These are phyloP conservation scores for Cirrhinus molitorella DNA, from an alignment of 2,797 vertebrate species.

Conservation along the genomic window DNA sequence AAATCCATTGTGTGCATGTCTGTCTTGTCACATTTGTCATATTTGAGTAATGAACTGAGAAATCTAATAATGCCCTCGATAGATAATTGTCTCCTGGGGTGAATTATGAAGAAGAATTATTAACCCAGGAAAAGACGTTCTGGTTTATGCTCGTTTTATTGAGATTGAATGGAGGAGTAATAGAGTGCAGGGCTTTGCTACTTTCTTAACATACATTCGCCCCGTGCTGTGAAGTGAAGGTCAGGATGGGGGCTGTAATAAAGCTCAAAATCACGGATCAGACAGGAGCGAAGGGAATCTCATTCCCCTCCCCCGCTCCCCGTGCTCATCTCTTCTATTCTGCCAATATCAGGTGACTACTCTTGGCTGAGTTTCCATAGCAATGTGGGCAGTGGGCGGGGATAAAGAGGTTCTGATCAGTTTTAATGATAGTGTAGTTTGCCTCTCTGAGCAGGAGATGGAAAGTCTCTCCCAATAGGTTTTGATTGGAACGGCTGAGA, in stretches of 20 bases:
- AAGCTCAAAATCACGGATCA: slow-evolving; percentile 47
- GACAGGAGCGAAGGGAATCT: slow-evolving; percentile 19
- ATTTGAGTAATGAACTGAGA: slow-evolving; percentile 52
- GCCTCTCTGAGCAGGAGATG: slow-evolving; percentile 44
- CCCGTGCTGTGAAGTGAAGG: slow-evolving; percentile 47
- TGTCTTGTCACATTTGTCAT: slow-evolving; percentile 47
- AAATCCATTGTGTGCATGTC: slow-evolving; percentile 14
- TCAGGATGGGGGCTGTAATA: slow-evolving; percentile 41
- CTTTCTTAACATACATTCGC: slow-evolving; percentile 26
- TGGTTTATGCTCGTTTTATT: slow-evolving; percentile 42
- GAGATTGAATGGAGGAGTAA: slow-evolving; percentile 37
- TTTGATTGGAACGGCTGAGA: slow-evolving; percentile 36
- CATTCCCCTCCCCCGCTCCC: slow-evolving; percentile 28
- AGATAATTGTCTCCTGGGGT: slow-evolving; percentile 54
- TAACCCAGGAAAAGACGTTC: slow-evolving; percentile 36
- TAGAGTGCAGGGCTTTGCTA: slow-evolving; percentile 24
- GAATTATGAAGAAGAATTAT: slow-evolving; percentile 49
- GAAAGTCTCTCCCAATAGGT: slow-evolving; percentile 46
- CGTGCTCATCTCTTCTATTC: slow-evolving; percentile 45
- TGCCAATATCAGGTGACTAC: slow-evolving; percentile 58
- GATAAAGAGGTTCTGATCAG: slow-evolving; percentile 60
- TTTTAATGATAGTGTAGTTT: slow-evolving; percentile 61
- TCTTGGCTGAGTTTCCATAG: slow-evolving; percentile 61
- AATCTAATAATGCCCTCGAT: slow-evolving; percentile 48
- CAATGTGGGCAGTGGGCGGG: slow-evolving; percentile 57